Percentiles rank a stretch among this genome's conserved stretches.
phyloP scores from a whole-genome alignment of 2,113 vertebrate species.

The Equus quagga region DNA sequence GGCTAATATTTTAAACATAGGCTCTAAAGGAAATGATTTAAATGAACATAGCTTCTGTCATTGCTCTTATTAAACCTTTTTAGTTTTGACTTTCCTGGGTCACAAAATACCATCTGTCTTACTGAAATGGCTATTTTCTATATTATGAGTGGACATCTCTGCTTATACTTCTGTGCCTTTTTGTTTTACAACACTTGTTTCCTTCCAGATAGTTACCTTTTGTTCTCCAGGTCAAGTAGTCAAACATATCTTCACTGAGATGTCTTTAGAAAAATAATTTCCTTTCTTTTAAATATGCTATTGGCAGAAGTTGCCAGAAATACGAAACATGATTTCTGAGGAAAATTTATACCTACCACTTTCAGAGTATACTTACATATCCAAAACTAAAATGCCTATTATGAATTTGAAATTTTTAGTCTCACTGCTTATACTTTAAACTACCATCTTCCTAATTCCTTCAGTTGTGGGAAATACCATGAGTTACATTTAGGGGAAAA shows the following conservation, averaged over 20 bases:
- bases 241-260: neutral
- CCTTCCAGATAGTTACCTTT: slow-evolving; percentile 2
- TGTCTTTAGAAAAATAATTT: neutral
- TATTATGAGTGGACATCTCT: neutral
- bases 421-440: neutral
- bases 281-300: neutral
- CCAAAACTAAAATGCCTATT: neutral
- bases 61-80: neutral
- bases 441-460: neutral
- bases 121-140: neutral
- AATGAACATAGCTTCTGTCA: neutral
- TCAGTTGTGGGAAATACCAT: neutral
- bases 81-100: neutral
- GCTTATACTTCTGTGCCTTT: neutral
- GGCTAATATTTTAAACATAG: neutral
- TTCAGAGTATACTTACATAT: neutral
- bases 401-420: neutral
- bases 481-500: neutral
- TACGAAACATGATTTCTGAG: neutral
- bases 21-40: neutral
- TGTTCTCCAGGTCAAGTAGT: neutral
- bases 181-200: neutral
- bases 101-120: neutral
- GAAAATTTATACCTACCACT: neutral
- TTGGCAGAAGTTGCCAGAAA: neutral